These are phyloP conservation scores for Charina bottae DNA, from an alignment of 2,113 vertebrate species.

Conservation along the genomic window DNA sequence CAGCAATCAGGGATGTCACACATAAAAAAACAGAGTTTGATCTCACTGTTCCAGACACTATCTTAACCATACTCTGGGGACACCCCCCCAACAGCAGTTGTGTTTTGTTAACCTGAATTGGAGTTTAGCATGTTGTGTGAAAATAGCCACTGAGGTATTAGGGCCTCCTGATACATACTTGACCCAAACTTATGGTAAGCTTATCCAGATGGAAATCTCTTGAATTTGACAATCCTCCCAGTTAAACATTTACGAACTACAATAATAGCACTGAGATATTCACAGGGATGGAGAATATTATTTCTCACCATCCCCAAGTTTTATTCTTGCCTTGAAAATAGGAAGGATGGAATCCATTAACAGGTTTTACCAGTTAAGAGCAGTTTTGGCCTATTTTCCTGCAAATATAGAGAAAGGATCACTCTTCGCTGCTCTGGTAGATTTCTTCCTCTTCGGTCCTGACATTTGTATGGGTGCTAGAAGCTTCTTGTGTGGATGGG, in stretches of 20 bases:
- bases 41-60: too few relatives aligned
- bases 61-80: too few relatives aligned
- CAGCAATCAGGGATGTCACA: too few relatives aligned
- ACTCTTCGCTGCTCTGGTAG: not conserved
- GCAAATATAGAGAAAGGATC: accelerated
- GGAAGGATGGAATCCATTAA: not conserved
- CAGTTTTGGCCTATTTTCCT: not conserved
- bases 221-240: not conserved
- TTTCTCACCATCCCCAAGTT: not conserved
- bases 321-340: not conserved
- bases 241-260: not conserved
- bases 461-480: not conserved
- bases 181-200: too few relatives aligned
- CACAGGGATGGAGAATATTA: not conserved
- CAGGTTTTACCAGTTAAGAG: not conserved
- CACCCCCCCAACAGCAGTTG: too few relatives aligned
- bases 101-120: too few relatives aligned
- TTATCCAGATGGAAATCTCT: too few relatives aligned
- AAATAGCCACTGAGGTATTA: too few relatives aligned
- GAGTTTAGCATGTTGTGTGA: too few relatives aligned
- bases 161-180: too few relatives aligned
- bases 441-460: conserved; percentile 14
- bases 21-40: too few relatives aligned
- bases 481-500: not conserved
- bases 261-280: not conserved